Evolutionary conservation across 2,888 invertebrate species (phyloP).

Genomic region (Microctonus hyperodae): DNA sequence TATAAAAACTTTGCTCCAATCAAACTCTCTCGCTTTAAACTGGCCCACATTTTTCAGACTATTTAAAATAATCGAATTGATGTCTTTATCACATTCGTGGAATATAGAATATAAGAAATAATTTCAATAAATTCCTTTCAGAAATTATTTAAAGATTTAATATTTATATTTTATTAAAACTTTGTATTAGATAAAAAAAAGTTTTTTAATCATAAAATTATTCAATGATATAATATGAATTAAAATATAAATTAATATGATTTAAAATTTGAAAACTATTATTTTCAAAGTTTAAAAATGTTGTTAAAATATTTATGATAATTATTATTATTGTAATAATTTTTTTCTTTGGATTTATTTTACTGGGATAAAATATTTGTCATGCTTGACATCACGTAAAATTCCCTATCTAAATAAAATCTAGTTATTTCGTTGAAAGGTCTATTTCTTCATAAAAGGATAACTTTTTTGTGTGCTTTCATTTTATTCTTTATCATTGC

Average conservation of each 20-base stretch:
- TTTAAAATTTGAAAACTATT: background rate
- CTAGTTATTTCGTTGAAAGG: background rate
- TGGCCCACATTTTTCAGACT: slow-evolving; percentile 43
- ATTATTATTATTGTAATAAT: background rate
- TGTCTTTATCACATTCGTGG: slow-evolving; percentile 33
- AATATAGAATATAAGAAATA: slow-evolving; percentile 10
- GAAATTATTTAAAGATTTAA: background rate
- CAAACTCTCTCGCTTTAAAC: slow-evolving; percentile 31
- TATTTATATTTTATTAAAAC: background rate
- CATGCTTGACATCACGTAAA: slow-evolving; percentile 3
- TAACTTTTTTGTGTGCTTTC: slow-evolving; percentile 59
- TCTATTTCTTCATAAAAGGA: slow-evolving; percentile 49
- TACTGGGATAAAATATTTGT: background rate
- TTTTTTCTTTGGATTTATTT: background rate
- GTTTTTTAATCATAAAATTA: background rate
- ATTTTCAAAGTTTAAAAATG: background rate
- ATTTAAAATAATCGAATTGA: slow-evolving; percentile 45
- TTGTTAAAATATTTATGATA: too few species aligned
- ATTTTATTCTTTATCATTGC: slow-evolving; percentile 37
- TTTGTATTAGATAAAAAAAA: background rate
- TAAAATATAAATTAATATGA: background rate
- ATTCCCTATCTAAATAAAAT: background rate
- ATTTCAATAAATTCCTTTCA: background rate
- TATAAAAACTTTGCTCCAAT: slow-evolving; percentile 11
- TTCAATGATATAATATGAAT: background rate